Conservation (phyloP, 2,113 vertebrate genomes). For the Siniperca chuatsi region DNA sequence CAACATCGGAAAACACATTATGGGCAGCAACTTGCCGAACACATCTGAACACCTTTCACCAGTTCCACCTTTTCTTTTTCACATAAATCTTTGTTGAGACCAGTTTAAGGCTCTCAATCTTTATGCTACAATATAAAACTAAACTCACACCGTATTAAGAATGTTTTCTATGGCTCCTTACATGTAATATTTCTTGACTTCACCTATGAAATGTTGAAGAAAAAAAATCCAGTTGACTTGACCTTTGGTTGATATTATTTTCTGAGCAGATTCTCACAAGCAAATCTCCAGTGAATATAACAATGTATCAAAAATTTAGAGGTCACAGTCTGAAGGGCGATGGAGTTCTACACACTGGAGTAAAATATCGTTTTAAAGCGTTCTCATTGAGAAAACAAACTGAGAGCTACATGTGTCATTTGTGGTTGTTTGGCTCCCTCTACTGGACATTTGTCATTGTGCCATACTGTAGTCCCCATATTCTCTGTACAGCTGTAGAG, state of each 20-base stretch:
- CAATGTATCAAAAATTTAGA: conserved; percentile 33
- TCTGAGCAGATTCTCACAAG: background rate
- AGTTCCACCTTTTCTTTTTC: background rate
- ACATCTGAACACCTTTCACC: background rate
- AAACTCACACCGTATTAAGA: background rate
- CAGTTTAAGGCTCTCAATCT: background rate
- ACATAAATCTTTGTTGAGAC: too few relatives aligned
- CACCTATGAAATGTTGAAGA: background rate
- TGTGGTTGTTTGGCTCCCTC: conserved; percentile 64
- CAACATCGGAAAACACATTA: background rate
- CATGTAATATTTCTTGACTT: background rate
- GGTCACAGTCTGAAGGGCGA: conserved; percentile 55
- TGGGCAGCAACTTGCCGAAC: background rate
- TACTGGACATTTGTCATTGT: conserved; percentile 48
- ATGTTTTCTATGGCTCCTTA: background rate
- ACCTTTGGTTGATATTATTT: background rate
- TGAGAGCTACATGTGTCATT: background rate
- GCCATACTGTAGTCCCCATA: too few relatives aligned
- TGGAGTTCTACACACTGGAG: conserved; percentile 27
- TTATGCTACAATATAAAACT: background rate
- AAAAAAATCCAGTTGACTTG: background rate
- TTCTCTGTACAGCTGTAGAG: too few relatives aligned
- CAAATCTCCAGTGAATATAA: background rate
- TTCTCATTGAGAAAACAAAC: conserved; percentile 56
- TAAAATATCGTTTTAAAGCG: conserved; percentile 40